These are phyloP conservation scores for Perca schrenkii DNA, from an alignment of 2,113 vertebrate genomes.

Conservation along the genomic window DNA sequence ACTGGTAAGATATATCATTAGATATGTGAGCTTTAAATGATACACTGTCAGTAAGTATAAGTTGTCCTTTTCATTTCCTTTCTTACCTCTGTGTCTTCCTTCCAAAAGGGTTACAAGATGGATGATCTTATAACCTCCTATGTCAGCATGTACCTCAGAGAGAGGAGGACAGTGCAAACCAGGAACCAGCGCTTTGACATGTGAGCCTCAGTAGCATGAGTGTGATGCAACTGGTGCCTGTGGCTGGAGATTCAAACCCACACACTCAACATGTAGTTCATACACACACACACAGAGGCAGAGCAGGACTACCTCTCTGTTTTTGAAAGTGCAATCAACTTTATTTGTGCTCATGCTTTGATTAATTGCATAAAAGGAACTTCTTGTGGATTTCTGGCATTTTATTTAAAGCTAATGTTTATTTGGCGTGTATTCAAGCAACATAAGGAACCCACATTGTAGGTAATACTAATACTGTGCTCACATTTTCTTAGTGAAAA, in stretches of 20 bases:
- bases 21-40: not conserved
- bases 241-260: not conserved
- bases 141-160: slow-evolving; percentile 85
- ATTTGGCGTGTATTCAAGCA: slow-evolving; percentile 1
- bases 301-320: not conserved
- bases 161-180: slow-evolving; percentile 79
- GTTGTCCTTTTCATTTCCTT: not conserved
- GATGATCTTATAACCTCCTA: slow-evolving; percentile 97
- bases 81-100: slow-evolving; percentile 41
- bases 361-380: slow-evolving; percentile 16
- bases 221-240: not conserved
- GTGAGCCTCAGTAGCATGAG: slow-evolving; percentile 37
- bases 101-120: slow-evolving; percentile 96
- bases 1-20: slow-evolving; percentile 86
- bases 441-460: not conserved
- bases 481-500: not conserved
- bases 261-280: not conserved
- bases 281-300: not conserved
- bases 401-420: slow-evolving; percentile 43
- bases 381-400: slow-evolving; percentile 21
- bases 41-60: not conserved
- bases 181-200: slow-evolving; percentile 71
- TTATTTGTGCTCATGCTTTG: not conserved
- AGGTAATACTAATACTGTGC: not conserved
- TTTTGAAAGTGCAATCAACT: slow-evolving; percentile 8